Percentiles rank a stretch among this genome's conserved stretches.
Conservation (phyloP, 2,888 invertebrate species). For the Callimorpha dominula region DNA sequence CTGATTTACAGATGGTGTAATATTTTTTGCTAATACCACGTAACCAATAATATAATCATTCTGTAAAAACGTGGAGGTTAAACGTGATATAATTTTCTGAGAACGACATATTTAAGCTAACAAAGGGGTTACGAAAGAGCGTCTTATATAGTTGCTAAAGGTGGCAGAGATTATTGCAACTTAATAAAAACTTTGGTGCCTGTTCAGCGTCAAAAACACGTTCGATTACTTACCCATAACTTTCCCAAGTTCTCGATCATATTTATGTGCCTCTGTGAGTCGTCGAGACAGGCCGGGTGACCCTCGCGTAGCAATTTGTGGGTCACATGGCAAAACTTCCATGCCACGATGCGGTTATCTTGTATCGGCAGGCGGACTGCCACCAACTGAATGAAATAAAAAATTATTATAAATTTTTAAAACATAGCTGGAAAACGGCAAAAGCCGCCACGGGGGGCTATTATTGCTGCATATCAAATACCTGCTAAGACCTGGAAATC, state of each 20-base stretch:
- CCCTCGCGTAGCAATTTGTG: conserved; percentile 99
- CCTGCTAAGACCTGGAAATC: no score
- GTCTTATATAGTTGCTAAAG: neutral
- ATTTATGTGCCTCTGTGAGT: conserved; percentile 93
- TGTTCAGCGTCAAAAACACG: neutral
- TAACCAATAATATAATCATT: conserved; percentile 3
- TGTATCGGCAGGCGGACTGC: conserved; percentile 91
- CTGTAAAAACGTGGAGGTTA: conserved; percentile 14
- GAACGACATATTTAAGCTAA: neutral
- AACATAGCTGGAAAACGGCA: no score
- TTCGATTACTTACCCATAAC: conserved; percentile 90
- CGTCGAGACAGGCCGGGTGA: conserved; percentile 94
- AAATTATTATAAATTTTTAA: neutral
- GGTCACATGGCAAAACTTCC: conserved; percentile 99
- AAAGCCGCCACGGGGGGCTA: no score
- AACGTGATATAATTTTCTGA: conserved; percentile 7
- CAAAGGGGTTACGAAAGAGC: conserved; percentile 1
- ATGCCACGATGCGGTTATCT: conserved; percentile 98
- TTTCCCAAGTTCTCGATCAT: conserved; percentile 96
- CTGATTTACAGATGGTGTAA: conserved; percentile 3
- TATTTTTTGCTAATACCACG: neutral
- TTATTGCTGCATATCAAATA: neutral
- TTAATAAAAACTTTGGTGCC: neutral
- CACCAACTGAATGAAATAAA: conserved; percentile 70
- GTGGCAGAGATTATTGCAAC: neutral